phyloP scores from a whole-genome alignment of 1,140 invertebrate species.

The Panagrolaimus sp. region DNA sequence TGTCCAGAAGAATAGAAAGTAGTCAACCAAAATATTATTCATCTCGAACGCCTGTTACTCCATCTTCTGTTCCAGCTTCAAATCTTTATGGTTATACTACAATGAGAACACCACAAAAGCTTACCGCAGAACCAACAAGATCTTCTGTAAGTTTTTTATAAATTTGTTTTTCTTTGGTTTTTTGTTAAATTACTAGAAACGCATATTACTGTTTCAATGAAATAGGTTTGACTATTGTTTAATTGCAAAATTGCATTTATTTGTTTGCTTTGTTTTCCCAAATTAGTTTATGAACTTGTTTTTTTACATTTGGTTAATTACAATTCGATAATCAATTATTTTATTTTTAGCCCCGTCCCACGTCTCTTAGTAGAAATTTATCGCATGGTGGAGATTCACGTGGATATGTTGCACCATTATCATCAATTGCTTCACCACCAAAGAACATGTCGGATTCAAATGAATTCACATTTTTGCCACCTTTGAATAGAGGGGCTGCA shows the following conservation, averaged over 20 bases:
- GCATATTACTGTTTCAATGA: too few relatives aligned
- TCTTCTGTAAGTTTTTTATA: constrained; percentile 8
- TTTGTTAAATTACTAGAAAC: too few relatives aligned
- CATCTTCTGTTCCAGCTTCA: constrained; percentile 13
- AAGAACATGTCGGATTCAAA: constrained; percentile 45
- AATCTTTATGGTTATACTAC: neutral
- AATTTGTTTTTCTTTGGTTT: neutral
- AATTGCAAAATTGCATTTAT: too few relatives aligned
- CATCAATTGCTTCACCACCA: constrained; percentile 18
- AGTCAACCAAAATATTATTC: constrained; percentile 4
- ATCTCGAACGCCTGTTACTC: constrained; percentile 7
- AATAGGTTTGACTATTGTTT: too few relatives aligned
- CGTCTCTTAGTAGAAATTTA: constrained; percentile 17
- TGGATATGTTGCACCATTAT: neutral
- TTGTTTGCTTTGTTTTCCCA: too few relatives aligned
- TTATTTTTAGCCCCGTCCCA: constrained; percentile 13
- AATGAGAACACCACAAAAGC: neutral
- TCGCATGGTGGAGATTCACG: constrained; percentile 5
- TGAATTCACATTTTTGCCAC: constrained; percentile 56
- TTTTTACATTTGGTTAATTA: neutral
- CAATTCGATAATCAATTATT: neutral
- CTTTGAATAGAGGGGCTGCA: constrained; percentile 29
- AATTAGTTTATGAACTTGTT: too few relatives aligned
- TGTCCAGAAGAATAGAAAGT: constrained; percentile 37
- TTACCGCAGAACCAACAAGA: constrained; percentile 11